Percentiles rank a stretch among this genome's conserved stretches.
Conservation (phyloP, 1,140 invertebrate species). For the Drosophila pandora region DNA sequence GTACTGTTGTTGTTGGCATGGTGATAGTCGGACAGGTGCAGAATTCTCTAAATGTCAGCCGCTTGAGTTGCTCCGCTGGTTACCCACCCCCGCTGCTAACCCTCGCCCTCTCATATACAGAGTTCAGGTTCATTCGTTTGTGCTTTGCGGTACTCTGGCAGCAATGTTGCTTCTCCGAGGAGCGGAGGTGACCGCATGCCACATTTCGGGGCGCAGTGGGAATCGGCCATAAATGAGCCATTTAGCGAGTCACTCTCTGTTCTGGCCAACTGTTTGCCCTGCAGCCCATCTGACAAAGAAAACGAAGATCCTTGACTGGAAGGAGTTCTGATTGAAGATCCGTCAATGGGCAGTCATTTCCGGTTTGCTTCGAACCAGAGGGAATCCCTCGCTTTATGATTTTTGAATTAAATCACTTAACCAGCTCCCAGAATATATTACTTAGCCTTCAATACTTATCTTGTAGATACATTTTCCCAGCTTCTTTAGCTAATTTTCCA, state of each 20-base stretch:
- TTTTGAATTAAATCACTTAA: background rate
- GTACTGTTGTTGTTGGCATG: constrained; percentile 66
- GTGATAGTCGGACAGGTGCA: constrained; percentile 80
- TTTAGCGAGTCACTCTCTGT: constrained; percentile 76
- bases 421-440: background rate
- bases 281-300: constrained; percentile 32
- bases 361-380: constrained; percentile 19
- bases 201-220: constrained; percentile 68
- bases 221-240: constrained; percentile 78
- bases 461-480: constrained; percentile 2
- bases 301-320: constrained; percentile 25
- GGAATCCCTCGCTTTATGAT: background rate
- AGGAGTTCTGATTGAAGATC: constrained; percentile 56
- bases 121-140: constrained; percentile 71
- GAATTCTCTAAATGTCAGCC: constrained; percentile 70
- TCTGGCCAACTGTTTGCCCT: constrained; percentile 62
- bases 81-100: no score
- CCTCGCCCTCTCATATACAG: constrained; percentile 6
- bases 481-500: constrained; percentile 37
- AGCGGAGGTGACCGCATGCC: constrained; percentile 67
- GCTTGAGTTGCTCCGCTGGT: constrained; percentile 49
- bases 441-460: no score
- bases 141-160: constrained; percentile 63
- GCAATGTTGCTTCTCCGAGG: background rate
- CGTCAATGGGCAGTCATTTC: constrained; percentile 32